phyloP scores from a whole-genome alignment of 2,797 vertebrate species.

The Galaxias olidus region DNA sequence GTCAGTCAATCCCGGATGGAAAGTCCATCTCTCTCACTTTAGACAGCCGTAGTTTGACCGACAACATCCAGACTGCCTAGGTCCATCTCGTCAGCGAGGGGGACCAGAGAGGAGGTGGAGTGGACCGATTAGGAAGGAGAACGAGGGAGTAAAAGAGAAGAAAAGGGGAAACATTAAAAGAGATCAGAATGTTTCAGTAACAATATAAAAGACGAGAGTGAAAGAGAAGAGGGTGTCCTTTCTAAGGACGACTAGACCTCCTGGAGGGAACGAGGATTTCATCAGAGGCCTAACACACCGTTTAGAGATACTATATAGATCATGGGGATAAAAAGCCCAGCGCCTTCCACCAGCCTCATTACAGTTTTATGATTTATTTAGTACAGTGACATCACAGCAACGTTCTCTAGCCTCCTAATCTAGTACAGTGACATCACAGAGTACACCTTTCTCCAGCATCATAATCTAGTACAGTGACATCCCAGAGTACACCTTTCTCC shows the following conservation, averaged over 20 bases:
- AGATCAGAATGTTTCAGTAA: conserved; percentile 15
- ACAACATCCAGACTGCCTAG: conserved; percentile 40
- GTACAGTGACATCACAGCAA: conserved; percentile 10
- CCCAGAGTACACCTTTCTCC: no score
- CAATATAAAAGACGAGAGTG: not conserved
- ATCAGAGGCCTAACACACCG: conserved; percentile 22
- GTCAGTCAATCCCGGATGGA: conserved; percentile 31
- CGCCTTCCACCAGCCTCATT: conserved; percentile 8
- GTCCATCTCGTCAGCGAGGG: conserved; percentile 41
- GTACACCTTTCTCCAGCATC: no score
- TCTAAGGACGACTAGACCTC: conserved; percentile 1
- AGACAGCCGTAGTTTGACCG: no score
- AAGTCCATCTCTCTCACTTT: no score
- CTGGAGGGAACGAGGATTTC: conserved; percentile 11
- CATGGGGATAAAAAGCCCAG: conserved; percentile 46
- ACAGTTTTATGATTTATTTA: conserved; percentile 6
- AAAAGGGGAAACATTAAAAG: not conserved
- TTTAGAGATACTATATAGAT: not conserved
- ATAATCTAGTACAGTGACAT: no score
- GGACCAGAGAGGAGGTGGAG: conserved; percentile 42
- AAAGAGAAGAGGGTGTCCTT: conserved; percentile 29
- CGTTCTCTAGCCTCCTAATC: not conserved
- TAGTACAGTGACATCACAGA: no score
- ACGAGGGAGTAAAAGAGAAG: conserved; percentile 26
- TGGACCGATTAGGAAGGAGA: conserved; percentile 2